Base-by-base conservation (phyloP, 2,113 vertebrate genomes). In the Cryptotis parvus region DNA sequence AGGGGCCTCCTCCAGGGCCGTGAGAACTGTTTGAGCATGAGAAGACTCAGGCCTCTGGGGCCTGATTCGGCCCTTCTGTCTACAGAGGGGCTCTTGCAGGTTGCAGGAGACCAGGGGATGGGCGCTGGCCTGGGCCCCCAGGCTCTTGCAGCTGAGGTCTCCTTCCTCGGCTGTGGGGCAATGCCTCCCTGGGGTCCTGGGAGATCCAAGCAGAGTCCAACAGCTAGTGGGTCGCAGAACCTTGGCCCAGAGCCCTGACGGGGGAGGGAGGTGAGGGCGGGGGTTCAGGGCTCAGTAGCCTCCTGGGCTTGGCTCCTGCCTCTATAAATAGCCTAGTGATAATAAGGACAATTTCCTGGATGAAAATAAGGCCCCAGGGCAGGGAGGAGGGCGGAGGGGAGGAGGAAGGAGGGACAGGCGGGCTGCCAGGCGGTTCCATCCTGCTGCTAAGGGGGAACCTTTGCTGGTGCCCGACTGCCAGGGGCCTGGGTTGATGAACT, bases 321-420 rank as follows among this genome's bases (percentile, higher is more conserved):
- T 68, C 31, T 94, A 94, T 91, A 93, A 96, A 94, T 92, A 96
- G 79, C 82, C 31, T 49, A 43, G 90, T 0, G 39, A 76, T 94
- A 84, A 94, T 58, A 94, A 93, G 88, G 88, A 92, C 85, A 55
- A 91, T 97, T 96, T 96, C 93, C 95, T 94, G 90, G 82, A 90
- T 92, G 94, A 49, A 94, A 95, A 90, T 66, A 74, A 96, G 78
- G 80, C 92, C 90, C 69, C 9, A 24, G 84, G 89, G 70, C 55
- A n/a, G 86, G 66, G 75, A 37, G 55, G 16, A 12, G 45, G 55
- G 52, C 15, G 52, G 52, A 12, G 5, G 66, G 66, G 22, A 35
- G 33, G 27, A 7, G 33, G 33, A 35, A 35, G 68, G 68, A 26
- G 14, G 6, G 65, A 24, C 0, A 33, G 58, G 12, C 31, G 52